Evolutionary conservation across 2,113 vertebrate species (phyloP).

Genomic region (Gallinago paraguaiae): DNA sequence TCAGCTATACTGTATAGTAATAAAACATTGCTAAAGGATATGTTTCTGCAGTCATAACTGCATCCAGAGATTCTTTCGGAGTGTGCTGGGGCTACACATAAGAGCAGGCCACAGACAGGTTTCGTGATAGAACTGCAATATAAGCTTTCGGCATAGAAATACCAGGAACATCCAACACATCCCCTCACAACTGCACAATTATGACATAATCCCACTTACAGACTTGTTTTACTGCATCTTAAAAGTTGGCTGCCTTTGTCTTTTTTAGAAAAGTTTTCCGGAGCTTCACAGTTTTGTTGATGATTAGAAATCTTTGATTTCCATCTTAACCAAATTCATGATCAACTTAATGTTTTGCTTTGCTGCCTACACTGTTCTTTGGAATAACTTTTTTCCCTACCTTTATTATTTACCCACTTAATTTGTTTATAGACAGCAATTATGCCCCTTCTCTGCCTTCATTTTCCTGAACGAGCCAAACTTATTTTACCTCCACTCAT

Average conservation of each 20-base stretch:
- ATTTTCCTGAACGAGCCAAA: neutral
- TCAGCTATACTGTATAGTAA: neutral
- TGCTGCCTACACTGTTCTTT: neutral
- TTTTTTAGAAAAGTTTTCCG: neutral
- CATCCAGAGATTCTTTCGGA: neutral
- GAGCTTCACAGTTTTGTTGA: neutral
- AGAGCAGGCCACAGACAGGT: neutral
- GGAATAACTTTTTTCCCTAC: neutral
- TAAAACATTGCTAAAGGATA: neutral
- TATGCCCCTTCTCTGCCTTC: conserved; percentile 1
- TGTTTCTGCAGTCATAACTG: neutral
- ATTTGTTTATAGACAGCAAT: conserved; percentile 21
- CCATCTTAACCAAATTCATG: neutral
- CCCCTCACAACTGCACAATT: neutral
- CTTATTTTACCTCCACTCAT: neutral
- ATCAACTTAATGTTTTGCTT: neutral
- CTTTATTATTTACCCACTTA: neutral
- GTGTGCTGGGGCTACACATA: neutral
- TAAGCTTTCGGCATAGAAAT: neutral
- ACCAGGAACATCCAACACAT: neutral
- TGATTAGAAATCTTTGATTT: neutral
- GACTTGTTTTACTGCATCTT: neutral
- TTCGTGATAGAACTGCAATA: neutral
- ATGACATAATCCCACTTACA: neutral
- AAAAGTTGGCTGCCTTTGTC: neutral